Base-by-base conservation (phyloP, 2,888 invertebrate genomes). In the Octodonta nipae region DNA sequence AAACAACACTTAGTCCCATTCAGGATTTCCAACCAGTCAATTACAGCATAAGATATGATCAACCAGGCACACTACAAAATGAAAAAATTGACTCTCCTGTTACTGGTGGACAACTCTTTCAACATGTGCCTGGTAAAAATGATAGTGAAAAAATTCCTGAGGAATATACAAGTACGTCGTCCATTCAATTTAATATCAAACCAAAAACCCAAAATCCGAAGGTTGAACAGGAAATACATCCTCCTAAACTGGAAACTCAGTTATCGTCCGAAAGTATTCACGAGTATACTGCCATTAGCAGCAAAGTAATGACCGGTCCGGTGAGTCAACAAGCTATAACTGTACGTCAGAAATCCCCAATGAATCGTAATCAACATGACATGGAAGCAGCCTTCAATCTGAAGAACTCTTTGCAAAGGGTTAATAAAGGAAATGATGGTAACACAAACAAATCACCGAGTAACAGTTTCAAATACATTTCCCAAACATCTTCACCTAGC, bases 281-380 rank as follows among this genome's bases (percentile, higher is more conserved):
- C 31, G 61, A 62, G 43, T 75, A 78, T 51, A 66, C 66, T 35
- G 73, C 78, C 38, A 73, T 77, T 37, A 68, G 68, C 29, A 68
- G 73, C 28, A 75, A 72, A 50, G 80, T 82, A n/a, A 82, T 82
- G 81, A 66, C 71, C 30, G 80, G 76, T 1, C 80, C 82, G 0
- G 72, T 78, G 36, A 69, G 74, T 36, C 82, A 82, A 50, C 72
- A 75, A 41, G 83, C 82, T 17, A 75, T 78, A 10, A 73, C 76
- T 11, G 66, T 64, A 26, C 64, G 67, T 28, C 59, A 63, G 47
- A 58, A 62, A 37, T 55, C 65, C 5, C 71, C 73, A 29, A 71
- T 70, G 54, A 69, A 63, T 43, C 65, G 72, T 32, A 67, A 71
- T 43, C 66, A 69, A 43, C 68, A 70, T 32, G 67, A 69, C 44